Conservation (phyloP, 2,113 vertebrate genomes). For the Neotoma lepida region DNA sequence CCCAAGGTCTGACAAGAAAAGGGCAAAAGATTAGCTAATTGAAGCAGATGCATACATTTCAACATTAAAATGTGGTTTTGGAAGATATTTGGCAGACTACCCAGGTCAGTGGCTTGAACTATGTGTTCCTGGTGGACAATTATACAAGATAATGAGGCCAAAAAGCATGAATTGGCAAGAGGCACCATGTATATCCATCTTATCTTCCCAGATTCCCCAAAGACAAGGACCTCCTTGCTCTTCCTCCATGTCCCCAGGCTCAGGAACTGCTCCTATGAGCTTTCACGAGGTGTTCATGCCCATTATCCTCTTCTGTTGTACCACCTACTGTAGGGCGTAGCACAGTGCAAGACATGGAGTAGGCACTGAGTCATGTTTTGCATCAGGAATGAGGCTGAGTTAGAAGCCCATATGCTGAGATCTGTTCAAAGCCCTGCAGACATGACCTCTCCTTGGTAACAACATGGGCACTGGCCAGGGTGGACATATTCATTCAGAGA, state of each 20-base stretch:
- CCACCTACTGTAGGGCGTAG: not conserved
- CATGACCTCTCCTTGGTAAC: not conserved
- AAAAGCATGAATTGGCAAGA: too few species aligned
- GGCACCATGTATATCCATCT: not conserved
- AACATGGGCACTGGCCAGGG: not conserved
- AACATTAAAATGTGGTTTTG: not conserved
- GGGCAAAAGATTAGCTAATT: not conserved
- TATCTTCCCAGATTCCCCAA: not conserved
- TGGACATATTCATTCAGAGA: not conserved
- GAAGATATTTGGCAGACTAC: not conserved
- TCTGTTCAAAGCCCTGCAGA: not conserved
- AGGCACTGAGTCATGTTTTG: not conserved
- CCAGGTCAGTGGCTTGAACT: not conserved
- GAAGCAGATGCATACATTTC: not conserved
- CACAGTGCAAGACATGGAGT: not conserved
- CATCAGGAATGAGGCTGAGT: not conserved
- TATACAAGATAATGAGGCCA: rapidly evolving
- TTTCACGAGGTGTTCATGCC: not conserved
- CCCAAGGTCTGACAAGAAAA: not conserved
- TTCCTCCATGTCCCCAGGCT: not conserved
- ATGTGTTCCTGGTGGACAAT: not conserved
- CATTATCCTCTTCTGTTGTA: not conserved
- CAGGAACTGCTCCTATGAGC: not conserved
- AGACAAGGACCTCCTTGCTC: not conserved
- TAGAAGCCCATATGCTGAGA: not conserved